Conservation (phyloP, 2,797 vertebrate species). For the Aeoliscus strigatus region DNA sequence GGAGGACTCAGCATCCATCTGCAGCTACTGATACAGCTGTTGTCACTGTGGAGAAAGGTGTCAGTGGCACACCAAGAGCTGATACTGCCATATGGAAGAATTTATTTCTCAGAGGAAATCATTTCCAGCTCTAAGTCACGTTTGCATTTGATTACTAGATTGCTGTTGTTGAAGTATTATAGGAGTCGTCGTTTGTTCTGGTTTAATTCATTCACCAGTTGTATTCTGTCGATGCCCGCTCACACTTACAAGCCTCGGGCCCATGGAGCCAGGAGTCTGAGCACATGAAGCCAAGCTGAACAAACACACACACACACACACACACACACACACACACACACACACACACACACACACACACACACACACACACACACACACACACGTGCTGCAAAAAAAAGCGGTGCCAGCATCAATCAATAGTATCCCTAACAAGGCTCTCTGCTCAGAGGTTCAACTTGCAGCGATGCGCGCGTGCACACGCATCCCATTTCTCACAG, state of each 20-base stretch:
- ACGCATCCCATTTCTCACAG: conserved; percentile 44
- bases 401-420: conserved; percentile 51
- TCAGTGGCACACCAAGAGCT: conserved; percentile 32
- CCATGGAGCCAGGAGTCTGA: conserved; percentile 7
- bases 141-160: conserved; percentile 35
- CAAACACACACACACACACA: neutral
- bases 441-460: conserved; percentile 11
- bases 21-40: conserved; percentile 21
- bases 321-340: neutral
- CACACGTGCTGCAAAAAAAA: conserved; percentile 25
- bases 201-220: conserved; percentile 42
- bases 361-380: conserved; percentile 2
- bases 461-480: conserved; percentile 11
- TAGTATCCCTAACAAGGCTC: conserved; percentile 29
- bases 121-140: conserved; percentile 23
- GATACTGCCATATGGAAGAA: conserved; percentile 19
- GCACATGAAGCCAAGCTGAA: conserved; percentile 9
- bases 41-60: too few relatives aligned
- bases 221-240: neutral
- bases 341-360: neutral
- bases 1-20: conserved; percentile 31
- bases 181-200: conserved; percentile 19
- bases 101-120: conserved; percentile 52
- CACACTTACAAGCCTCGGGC: too few relatives aligned
- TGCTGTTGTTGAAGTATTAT: conserved; percentile 17